Evolutionary conservation across 1,140 invertebrate species (phyloP), one percentile per base, ranked within the genome.

Genomic region (Drosophila ercepeae): DNA sequence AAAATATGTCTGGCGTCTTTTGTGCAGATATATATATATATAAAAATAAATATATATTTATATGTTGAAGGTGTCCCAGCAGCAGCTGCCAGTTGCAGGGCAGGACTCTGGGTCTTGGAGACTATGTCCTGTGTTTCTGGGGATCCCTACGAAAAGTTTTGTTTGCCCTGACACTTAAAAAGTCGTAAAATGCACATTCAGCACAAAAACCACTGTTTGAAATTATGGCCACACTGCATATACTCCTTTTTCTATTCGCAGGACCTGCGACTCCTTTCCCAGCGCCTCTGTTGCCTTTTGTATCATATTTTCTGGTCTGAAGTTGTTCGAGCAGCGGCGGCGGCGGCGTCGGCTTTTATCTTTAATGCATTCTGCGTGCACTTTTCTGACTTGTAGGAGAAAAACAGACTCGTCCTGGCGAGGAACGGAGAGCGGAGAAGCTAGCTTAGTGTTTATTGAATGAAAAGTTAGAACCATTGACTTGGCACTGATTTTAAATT

Each of bases 151-250:
- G 44, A 54, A 84, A 86, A 86, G 57, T 84, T 83, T 78, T 81
- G 76, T 86, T 86, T 86, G 76, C 55, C 73, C 72, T 65, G 67
- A 86, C 81, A 86, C 81, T 84, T 81, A 84, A 84, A 86, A 84
- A 86, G 81, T 86, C 81, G 72, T 84, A 84, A 84, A 84, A 84
- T 86, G 81, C 81, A 84, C 81, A 84, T 86, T 76, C 67, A 84
- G 60, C 79, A 79, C 63, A 75, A 76, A 84, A 79, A 69, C 79
- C 81, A 69, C 67, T 86, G 79, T 76, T 73, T 64, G 67, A 69
- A 84, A 79, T 81, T 76, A 84, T 81, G 73, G 58, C 81, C 75
- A 69, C 63, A 64, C 61, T 77, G 69, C 59, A 69, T 64, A 54
- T 36, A 55, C 55, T 77, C 19, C 50, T 6, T 23, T 25, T 34